Evolutionary conservation across 2,888 invertebrate species (phyloP), one percentile per base, ranked within the genome.

Genomic region (Diplazon laetatorius): DNA sequence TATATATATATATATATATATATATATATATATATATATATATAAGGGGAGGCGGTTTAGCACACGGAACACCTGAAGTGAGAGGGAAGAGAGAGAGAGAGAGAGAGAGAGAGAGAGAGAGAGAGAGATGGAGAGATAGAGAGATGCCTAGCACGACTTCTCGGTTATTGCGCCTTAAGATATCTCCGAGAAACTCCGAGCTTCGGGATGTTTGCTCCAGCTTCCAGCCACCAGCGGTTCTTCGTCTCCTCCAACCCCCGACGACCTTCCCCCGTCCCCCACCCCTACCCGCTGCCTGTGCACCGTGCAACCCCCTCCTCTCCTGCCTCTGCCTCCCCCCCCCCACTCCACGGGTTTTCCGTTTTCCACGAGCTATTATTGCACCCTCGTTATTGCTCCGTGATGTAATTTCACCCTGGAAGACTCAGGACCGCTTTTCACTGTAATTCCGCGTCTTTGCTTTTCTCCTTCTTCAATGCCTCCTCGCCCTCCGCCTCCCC

Each of bases 111-210:
- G 48, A 10, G 46, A 1, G 44, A 22, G 35, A 74, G 25, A 71
- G 52, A 16, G 60, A 12, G 62, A 65, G 62, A 14, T 39, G 50
- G 71, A 46, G 18, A 20, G 22, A 25, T 39, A 25, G 14, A 39
- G 50, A 37, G 69, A 70, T 20, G 69, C 73, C 73, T 50, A 60
- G 60, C 44, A 82, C 59, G 75, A 83, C 84, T 85, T 82, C 83
- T 81, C 84, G 81, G 84, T 85, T 87, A 87, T 88, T 85, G 84
- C 85, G 80, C 82, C 81, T 85, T 82, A 83, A 83, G 84, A 82
- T 82, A 80, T 80, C 78, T 83, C 72, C 80, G 65, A 68, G 78
- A 75, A 80, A 78, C 71, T 81, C 66, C 62, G 25, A 68, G 69
- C 70, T 62, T 60, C 70, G 69, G 73, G 63, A 82, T 82, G 78